Evolutionary conservation across 2,113 vertebrate genomes (phyloP), one percentile per base, ranked within the genome.

Genomic region (Amblyornis subalaris): DNA sequence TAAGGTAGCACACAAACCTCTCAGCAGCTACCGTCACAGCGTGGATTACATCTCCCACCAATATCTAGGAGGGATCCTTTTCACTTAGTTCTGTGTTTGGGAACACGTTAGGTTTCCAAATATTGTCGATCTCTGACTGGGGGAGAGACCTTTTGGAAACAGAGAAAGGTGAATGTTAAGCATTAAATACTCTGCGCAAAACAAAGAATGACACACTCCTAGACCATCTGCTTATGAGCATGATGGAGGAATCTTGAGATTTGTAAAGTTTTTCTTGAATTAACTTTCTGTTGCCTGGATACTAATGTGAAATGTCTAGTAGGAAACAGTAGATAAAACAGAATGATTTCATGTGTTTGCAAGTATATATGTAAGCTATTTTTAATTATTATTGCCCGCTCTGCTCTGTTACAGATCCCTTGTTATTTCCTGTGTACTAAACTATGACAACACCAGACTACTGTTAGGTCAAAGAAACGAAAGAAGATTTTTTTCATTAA

Each of bases 281-380:
- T 88, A 89, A 94, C 64, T 94, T 94, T 81, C 79, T 90, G 90
- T 95, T 96, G 92, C 86, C 51, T 90, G 73, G 80, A 92, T 92
- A 89, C 77, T 75, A 89, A 90, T 74, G 40, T 81, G 36, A 88
- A 92, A 90, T 77, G 10, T 40, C 55, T 92, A 86, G 23, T 69
- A 64, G 35, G 36, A 78, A 93, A 90, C 40, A 80, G n/a, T 53
- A 86, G 76, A 89, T 38, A 81, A 92, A 92, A 40, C 6, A 69
- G 48, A 93, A 86, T 58, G 2, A 72, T 77, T 71, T 89, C 10
- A 64, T 61, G 48, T 29, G 91, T 94, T 93, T 91, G n/a, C 36
- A 81, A 86, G 48, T 17, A 23, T 66, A 62, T 90, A 74, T 66
- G 14, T 66, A 78, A 81, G 58, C 57, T 61, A 61, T 78, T 96